Conservation (phyloP, 1,140 invertebrate genomes). For the Pantala flavescens region DNA sequence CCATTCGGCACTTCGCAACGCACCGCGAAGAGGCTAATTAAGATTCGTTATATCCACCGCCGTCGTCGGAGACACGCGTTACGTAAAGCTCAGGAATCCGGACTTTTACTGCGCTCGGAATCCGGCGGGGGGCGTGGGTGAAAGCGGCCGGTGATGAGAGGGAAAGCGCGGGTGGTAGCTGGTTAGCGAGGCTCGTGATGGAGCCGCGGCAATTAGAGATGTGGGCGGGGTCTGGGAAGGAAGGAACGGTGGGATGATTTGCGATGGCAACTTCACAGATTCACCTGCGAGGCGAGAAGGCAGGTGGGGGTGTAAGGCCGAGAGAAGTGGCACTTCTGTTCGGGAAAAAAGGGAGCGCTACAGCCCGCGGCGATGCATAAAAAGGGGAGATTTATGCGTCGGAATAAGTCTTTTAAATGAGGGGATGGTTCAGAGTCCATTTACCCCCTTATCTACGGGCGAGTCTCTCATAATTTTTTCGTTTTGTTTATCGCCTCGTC, state of each 20-base stretch:
- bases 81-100: too few species aligned
- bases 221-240: too few species aligned
- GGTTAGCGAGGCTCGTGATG: too few species aligned
- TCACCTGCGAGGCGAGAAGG: background rate
- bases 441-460: too few species aligned
- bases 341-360: background rate
- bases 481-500: too few species aligned
- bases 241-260: background rate
- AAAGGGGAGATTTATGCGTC: background rate
- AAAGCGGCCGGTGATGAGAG: background rate
- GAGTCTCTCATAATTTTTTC: too few species aligned
- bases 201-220: too few species aligned
- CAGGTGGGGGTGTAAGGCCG: background rate
- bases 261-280: background rate
- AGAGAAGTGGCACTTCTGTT: background rate
- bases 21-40: too few species aligned
- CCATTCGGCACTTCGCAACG: too few species aligned
- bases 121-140: background rate
- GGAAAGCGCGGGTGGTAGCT: background rate
- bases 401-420: background rate
- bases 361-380: background rate
- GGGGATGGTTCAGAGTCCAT: background rate
- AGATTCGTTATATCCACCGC: too few species aligned
- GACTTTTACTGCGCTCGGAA: too few species aligned
- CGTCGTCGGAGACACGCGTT: too few species aligned